Percentiles rank a stretch among this genome's conserved stretches.
These are phyloP conservation scores for Phyllostomus hastatus DNA, from an alignment of 2,113 vertebrate species.

Conservation along the genomic window DNA sequence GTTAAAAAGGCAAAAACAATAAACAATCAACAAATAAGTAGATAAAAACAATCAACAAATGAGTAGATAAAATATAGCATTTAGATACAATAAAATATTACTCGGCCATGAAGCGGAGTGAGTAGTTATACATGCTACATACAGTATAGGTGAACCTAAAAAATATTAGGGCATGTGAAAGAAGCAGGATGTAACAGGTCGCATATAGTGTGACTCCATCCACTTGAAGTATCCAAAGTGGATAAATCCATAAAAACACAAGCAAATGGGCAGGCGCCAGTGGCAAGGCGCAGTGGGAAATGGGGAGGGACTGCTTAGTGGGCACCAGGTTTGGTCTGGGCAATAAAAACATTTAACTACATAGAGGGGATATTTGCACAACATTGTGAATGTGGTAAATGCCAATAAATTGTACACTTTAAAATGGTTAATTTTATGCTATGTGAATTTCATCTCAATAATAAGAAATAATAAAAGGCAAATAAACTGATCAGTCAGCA, in stretches of 20 bases:
- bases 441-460: background rate
- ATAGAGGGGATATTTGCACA: background rate
- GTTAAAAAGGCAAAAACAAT: background rate
- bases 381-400: background rate
- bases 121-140: background rate
- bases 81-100: background rate
- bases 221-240: background rate
- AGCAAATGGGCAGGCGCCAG: background rate
- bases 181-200: background rate
- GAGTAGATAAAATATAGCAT: background rate
- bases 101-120: background rate
- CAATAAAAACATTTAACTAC: background rate
- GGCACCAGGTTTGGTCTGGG: background rate
- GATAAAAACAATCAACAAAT: background rate
- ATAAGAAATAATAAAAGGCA: background rate
- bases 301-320: background rate
- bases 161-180: background rate
- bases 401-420: background rate
- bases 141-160: background rate
- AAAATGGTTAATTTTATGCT: background rate
- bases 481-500: background rate
- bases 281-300: background rate
- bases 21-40: background rate
- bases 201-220: background rate
- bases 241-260: background rate